Conservation (phyloP, 2,113 vertebrate species). For the Paralichthys olivaceus region DNA sequence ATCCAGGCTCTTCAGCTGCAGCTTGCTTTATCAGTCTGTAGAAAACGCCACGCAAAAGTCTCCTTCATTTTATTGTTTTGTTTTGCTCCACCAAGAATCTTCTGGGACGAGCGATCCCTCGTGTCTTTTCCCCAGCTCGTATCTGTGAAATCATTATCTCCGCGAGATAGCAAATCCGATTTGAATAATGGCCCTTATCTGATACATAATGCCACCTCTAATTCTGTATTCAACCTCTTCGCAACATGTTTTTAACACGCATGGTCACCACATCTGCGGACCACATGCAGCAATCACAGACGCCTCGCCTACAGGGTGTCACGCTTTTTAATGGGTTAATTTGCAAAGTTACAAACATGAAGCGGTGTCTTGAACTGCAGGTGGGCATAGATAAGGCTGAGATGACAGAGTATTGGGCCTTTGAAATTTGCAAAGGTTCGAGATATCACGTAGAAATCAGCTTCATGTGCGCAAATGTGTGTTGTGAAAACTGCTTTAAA, state of each 20-base stretch:
- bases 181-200: slow-evolving; percentile 69
- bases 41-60: neutral
- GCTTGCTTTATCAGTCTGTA: slow-evolving; percentile 2
- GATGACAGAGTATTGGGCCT: no score
- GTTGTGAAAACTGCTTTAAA: no score
- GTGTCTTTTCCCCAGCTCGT: slow-evolving; percentile 22
- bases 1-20: slow-evolving; percentile 16
- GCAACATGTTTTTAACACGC: slow-evolving; percentile 58
- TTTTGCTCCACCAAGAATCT: slow-evolving; percentile 38
- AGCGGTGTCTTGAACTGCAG: neutral
- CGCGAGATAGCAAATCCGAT: slow-evolving; percentile 42
- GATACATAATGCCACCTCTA: slow-evolving; percentile 54
- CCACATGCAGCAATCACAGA: slow-evolving; percentile 40
- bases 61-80: neutral
- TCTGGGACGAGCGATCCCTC: slow-evolving; percentile 11
- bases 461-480: no score
- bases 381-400: neutral
- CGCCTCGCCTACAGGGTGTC: neutral
- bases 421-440: no score
- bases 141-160: slow-evolving; percentile 55
- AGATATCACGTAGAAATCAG: no score
- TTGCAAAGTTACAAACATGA: neutral
- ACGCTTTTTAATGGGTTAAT: slow-evolving; percentile 6
- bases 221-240: slow-evolving; percentile 29
- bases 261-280: slow-evolving; percentile 38